Percentiles rank a stretch among this genome's conserved stretches.
Evolutionary conservation across 2,113 vertebrate species (phyloP).

Genomic region (Ginglymostoma cirratum): DNA sequence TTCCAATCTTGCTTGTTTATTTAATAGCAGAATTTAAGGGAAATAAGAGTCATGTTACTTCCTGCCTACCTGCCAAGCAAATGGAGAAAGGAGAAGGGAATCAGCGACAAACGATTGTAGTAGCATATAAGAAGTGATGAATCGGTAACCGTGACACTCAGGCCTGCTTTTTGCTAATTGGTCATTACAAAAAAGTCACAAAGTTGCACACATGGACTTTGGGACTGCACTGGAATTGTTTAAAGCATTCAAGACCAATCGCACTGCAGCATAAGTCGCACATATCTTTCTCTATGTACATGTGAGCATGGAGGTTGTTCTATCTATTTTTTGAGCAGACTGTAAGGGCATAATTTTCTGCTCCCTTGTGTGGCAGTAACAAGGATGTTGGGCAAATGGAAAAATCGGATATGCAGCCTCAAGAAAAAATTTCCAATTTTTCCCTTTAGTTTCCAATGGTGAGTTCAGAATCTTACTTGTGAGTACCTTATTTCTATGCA

Average conservation of each 20-base stretch:
- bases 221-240: not conserved
- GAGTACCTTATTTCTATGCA: no score
- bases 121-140: not conserved
- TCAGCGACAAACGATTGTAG: not conserved
- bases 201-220: not conserved
- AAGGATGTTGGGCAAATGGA: no score
- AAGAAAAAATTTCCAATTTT: no score
- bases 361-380: no score
- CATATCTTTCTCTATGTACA: not conserved
- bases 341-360: no score
- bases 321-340: not conserved
- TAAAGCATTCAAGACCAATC: not conserved
- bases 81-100: not conserved
- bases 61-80: not conserved
- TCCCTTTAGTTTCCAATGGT: no score
- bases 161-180: not conserved
- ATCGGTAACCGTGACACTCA: not conserved
- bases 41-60: not conserved
- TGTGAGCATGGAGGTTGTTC: not conserved
- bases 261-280: not conserved
- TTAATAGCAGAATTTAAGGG: not conserved
- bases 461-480: no score
- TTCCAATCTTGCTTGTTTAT: not conserved
- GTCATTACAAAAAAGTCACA: no score
- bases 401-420: no score